Base-by-base conservation (phyloP, 2,113 vertebrate species). In the Microcebus ravelobensis region DNA sequence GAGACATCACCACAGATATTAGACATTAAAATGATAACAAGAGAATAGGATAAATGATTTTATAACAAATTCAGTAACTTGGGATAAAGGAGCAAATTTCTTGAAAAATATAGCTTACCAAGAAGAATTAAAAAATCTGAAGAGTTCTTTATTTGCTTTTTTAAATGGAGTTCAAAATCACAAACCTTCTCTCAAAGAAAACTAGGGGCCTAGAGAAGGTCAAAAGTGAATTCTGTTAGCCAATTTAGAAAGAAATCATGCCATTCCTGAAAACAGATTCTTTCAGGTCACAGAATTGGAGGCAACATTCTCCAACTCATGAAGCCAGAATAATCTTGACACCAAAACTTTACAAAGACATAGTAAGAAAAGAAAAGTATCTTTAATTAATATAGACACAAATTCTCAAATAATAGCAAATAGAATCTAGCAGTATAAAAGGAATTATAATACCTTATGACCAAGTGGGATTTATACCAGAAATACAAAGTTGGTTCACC, bases 31-130 rank as follows among this genome's bases (percentile, higher is more conserved):
- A 73, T 73, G 27, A 17, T 74, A 74, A 91, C 0, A 23, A 73
- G 23, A 57, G 55, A 87, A 82, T 82, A 84, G 61, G 31, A 8
- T 67, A 67, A 83, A 90, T 31, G 39, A 21, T 73, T 81, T 81
- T 83, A 50, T 71, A 50, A 89, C 48, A 90, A 90, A 70, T 45
- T 95, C 36, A 90, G 1, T 48, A 92, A 90, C 52, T 96, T 65
- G n/a, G 21, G 48, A 88, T n/a, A 76, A 77, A 67, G 63, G 3
- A 9, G 7, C 57, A 88, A 29, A 57, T 87, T 83, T 20, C 42
- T 88, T 91, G 70, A 70, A 84, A 96, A 90, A 71, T 11, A 45
- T 11, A 61, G 59, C 48, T 63, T 77, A 88, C 34, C 79, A 50
- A 82, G 45, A 63, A 89, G n/a, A 63, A 89, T 71, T 63, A 79